Base-by-base conservation (phyloP, 2,888 invertebrate species). In the Carcina quercana region DNA sequence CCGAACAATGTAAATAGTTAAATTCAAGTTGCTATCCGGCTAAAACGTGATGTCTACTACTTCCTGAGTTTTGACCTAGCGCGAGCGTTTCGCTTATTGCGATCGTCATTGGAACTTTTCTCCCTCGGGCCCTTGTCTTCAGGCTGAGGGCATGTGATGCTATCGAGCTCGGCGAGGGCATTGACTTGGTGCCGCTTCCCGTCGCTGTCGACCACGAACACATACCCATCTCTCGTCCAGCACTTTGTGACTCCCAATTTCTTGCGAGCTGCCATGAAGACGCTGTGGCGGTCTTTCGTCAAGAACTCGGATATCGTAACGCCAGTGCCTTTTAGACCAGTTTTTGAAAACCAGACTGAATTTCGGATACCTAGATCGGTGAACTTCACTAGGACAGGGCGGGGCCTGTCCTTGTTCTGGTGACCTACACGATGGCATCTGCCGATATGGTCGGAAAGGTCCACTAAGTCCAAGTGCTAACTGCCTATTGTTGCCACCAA, bases 201-300 rank as follows among this genome's bases (percentile, higher is more conserved):
- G 19, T 24, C 28, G 7, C 15, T 1, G 7, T 14, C 27, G 3
- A 20, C 3, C 2, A 31, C 31, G n/a, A 30, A 20, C 1, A 37
- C 15, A 5, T 13, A 6, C 2, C 37, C 37, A 10, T 24, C 28
- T 3, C 25, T 25, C 7, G 39, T 34, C 39, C 39, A 39, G 25
- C 35, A 34, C 8, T 29, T 28, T 5, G 28, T 7, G 5, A 39
- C 20, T 1, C 39, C 39, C 8, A 36, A 29, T 1, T 13, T 19
- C 7, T 28, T 6, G 2, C 36, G 25, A 1, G 39, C 39, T 1
- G 33, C 25, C 19, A 32, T 25, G 25, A 35, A 35, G 4, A 17
- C 13, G 12, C 6, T 7, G 13, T 28, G 30, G 2, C 28, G 27
- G 4, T 13, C 1, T 13, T 31, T 31, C 6, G 31, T 35, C n/a